Percentiles rank a stretch among this genome's conserved stretches.
Conservation (phyloP, 1,140 invertebrate genomes). For the Drosophila lini region DNA sequence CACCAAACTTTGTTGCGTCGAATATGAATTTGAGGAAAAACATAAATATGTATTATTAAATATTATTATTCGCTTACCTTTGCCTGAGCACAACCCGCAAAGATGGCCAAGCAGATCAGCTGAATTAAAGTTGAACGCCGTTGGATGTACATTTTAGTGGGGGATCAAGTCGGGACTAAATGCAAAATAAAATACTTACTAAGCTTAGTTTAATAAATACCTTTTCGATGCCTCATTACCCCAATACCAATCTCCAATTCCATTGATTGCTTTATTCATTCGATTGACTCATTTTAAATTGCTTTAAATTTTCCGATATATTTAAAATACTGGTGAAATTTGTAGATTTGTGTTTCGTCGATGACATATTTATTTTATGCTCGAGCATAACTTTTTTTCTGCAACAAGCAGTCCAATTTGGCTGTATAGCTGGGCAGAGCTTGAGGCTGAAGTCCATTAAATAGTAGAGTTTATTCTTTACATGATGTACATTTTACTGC, state of each 20-base stretch:
- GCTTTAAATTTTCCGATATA: neutral
- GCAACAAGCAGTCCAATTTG: too few relatives aligned
- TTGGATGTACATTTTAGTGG: neutral
- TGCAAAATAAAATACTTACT: neutral
- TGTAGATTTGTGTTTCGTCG: neutral
- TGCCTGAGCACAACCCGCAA: neutral
- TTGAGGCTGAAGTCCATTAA: neutral
- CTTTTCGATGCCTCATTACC: neutral
- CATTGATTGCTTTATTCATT: neutral
- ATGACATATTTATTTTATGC: neutral
- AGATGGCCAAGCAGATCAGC: neutral
- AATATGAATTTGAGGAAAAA: neutral
- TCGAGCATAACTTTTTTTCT: neutral
- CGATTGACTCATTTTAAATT: neutral
- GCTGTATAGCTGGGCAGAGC: neutral
- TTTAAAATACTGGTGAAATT: neutral
- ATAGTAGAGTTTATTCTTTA: neutral
- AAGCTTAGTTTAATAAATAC: neutral
- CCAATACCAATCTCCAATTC: neutral
- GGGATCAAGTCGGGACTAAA: neutral
- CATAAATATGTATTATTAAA: neutral
- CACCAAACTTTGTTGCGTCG: conserved; percentile 1
- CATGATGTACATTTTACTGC: neutral
- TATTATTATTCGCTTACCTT: neutral
- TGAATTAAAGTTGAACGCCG: neutral